Percentiles rank a stretch among this genome's conserved stretches.
Conservation (phyloP, 2,888 invertebrate species). For the Eurois occulta region DNA sequence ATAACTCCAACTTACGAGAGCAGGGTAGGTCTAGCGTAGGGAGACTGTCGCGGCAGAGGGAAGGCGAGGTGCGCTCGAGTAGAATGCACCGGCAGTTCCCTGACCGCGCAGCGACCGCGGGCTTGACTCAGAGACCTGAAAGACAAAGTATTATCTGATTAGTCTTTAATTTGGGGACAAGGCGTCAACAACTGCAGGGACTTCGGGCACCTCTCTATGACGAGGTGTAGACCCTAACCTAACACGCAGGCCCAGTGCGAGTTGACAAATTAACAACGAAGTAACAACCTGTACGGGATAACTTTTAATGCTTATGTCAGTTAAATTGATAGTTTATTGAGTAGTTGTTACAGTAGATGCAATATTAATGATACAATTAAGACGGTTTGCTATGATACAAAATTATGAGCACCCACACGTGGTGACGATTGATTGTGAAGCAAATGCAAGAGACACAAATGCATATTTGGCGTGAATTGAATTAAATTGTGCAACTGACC, state of each 20-base stretch:
- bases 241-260: not conserved
- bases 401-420: not conserved
- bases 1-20: conserved; percentile 81
- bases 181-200: too few species aligned
- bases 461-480: not conserved
- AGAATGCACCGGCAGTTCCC: conserved; percentile 90
- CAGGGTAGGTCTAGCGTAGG: conserved; percentile 91
- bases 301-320: not conserved
- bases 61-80: conserved; percentile 91
- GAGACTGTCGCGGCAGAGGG: conserved; percentile 89
- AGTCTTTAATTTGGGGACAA: not conserved
- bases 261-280: not conserved
- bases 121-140: conserved; percentile 84
- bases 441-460: not conserved
- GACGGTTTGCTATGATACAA: not conserved
- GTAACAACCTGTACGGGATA: not conserved
- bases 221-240: too few species aligned
- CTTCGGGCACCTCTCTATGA: not conserved
- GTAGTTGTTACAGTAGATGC: not conserved
- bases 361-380: not conserved
- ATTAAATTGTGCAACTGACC: not conserved
- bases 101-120: conserved; percentile 88
- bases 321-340: not conserved
- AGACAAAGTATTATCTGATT: not conserved
- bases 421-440: not conserved